Base-by-base conservation (phyloP, 2,888 invertebrate genomes). In the Amphipyra tragopoginis region DNA sequence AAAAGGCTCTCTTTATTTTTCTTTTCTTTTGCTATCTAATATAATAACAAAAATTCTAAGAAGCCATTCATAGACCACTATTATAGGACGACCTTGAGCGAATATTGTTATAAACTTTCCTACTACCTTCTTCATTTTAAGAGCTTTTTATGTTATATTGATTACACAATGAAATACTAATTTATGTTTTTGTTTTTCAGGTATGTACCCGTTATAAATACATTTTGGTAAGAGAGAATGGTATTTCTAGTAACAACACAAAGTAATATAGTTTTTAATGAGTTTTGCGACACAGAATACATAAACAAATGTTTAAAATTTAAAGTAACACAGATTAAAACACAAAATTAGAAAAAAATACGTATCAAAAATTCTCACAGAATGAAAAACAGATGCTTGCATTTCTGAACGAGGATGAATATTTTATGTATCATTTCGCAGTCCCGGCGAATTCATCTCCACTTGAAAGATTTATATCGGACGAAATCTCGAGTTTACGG, bases 391-490 rank as follows among this genome's bases (percentile, higher is more conserved):
- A 88, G 91, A 88, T 87, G 88, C 86, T 86, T 90, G 92, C 90
- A 92, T 92, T 90, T 90, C 86, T 86, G 86, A 90, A 88, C 77
- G 84, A 72, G 59, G 63, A 88, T 93, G 90, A 94, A 94, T 93
- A 93, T 92, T 93, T 93, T 87, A 94, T 89, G 87, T 92, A 93
- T 90, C 92, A 93, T 92, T 90, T 92, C 90, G 89, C 85, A 90
- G 90, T 88, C 86, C 71, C 85, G 81, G 85, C 80, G 82, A 89
- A 93, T 93, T 91, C 91, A 92, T 92, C 89, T 91, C 84, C 86
- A 87, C 88, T 90, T 86, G 90, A 91, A 92, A 92, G 93, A 93
- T 94, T 93, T 93, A 93, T 92, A 87, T 88, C 90, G 86, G 83
- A 78, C 78, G 81, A 90, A 92, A 92, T 92, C 87, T 91, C 81